Conservation (phyloP, 2,797 vertebrate genomes). For the Graptemys geographica region DNA sequence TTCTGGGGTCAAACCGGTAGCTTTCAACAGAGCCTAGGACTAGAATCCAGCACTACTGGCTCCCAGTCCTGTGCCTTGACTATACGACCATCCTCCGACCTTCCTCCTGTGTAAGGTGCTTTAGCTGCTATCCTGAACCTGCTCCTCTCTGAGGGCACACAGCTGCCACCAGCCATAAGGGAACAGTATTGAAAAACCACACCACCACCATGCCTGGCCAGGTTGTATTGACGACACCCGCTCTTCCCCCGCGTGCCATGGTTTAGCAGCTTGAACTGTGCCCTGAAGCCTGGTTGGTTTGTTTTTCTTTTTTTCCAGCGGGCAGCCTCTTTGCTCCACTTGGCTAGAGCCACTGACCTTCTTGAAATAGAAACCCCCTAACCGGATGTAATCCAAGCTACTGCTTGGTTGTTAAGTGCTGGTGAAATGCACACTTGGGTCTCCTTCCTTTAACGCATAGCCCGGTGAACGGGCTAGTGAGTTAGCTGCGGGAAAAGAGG, state of each 20-base stretch:
- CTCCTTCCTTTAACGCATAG: no score
- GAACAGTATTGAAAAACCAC: neutral
- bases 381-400: neutral
- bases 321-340: neutral
- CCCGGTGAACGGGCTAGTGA: neutral
- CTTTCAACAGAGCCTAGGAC: neutral
- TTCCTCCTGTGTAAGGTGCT: neutral
- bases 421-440: no score
- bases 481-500: no score
- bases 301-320: neutral
- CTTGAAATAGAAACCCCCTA: no score
- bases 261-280: neutral
- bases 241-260: neutral
- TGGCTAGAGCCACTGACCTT: no score
- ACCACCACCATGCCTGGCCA: neutral
- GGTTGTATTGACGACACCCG: neutral
- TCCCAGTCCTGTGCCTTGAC: neutral
- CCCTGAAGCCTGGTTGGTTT: neutral
- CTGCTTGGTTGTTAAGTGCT: no score
- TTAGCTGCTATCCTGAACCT: neutral
- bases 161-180: neutral
- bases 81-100: neutral
- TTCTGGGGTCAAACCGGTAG: neutral
- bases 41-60: neutral
- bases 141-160: neutral